Conservation (phyloP, 1,140 invertebrate species). For the Trigoniulus corallinus region DNA sequence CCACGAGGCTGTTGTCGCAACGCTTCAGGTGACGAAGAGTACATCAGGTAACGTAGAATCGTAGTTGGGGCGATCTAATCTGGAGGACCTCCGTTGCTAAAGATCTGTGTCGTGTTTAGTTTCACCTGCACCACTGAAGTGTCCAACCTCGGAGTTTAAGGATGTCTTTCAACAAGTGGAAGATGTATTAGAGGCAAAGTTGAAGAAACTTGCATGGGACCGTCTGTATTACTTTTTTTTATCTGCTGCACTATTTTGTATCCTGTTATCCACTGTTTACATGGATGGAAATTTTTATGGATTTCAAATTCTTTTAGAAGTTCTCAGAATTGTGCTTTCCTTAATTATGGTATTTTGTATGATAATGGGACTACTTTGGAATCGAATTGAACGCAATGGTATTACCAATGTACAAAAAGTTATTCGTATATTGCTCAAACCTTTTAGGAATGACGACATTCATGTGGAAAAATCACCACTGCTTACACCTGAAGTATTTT, state of each 20-base stretch:
- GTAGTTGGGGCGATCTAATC: not conserved
- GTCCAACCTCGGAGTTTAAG: not conserved
- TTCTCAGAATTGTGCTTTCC: slow-evolving; percentile 1
- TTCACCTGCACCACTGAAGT: not conserved
- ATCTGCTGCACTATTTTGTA: slow-evolving; percentile 1
- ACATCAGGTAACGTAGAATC: slow-evolving; percentile 1
- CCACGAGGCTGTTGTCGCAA: slow-evolving; percentile 69
- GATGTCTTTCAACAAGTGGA: not conserved
- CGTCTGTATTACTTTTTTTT: not conserved
- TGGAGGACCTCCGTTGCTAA: not conserved
- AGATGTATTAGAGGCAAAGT: not conserved
- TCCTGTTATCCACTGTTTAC: not conserved
- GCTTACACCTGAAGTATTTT: no score
- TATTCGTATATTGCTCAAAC: no score
- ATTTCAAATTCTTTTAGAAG: not conserved
- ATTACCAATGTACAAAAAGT: no score
- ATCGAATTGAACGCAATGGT: not conserved
- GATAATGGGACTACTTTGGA: slow-evolving; percentile 3
- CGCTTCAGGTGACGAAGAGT: slow-evolving; percentile 30
- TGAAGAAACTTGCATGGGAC: not conserved
- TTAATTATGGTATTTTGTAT: slow-evolving; percentile 4
- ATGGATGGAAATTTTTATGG: not conserved
- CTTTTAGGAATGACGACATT: no score
- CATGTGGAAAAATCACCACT: no score
- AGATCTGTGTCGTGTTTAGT: not conserved